Base-by-base conservation (phyloP, 2,797 vertebrate genomes). In the Perodicticus potto region DNA sequence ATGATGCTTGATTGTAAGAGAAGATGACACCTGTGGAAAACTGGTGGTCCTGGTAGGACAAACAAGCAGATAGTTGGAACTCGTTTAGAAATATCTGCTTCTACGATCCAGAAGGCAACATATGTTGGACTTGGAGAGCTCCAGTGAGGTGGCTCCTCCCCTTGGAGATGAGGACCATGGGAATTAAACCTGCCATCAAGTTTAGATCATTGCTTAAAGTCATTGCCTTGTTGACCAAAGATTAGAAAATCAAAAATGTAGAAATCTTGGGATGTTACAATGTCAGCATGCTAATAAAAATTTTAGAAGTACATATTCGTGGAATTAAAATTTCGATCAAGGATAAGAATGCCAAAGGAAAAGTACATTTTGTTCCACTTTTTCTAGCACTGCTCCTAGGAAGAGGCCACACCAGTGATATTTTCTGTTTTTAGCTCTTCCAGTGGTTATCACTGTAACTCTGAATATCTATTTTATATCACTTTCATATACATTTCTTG, bases 191-290 rank as follows among this genome's bases (percentile, higher is more conserved):
- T 74, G 34, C 34, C 55, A 7, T 78, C 63, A 95, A 45, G 4
- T 63, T 93, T 82, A 37, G 43, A 22, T 63, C 20, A 76, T 63
- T 14, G 3, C 49, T 14, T 82, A 9, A 37, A 87, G 57, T 83
- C 69, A 78, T 72, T 89, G 88, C 16, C 29, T 94, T 55, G 25
- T 29, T 69, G 57, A 57, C 55, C 86, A 45, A 81, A 32, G 29
- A 49, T 85, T 87, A 81, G 23, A 91, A 94, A 92, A 65, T 45
- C 45, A 55, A 88, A 88, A 89, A n/a, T 9, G 11, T 94, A 37
- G 40, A 43, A 77, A 92, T 65, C 49, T 69, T 86, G 45, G 20
- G 73, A 12, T 77, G 22, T 34, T 94, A n/a, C n/a, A 85, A 73
- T 69, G 29, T 78, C 25, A 96, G 55, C 25, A 77, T 67, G 55